Evolutionary conservation across 2,113 vertebrate genomes (phyloP), one percentile per base, ranked within the genome.

Genomic region (Apodemus sylvaticus): DNA sequence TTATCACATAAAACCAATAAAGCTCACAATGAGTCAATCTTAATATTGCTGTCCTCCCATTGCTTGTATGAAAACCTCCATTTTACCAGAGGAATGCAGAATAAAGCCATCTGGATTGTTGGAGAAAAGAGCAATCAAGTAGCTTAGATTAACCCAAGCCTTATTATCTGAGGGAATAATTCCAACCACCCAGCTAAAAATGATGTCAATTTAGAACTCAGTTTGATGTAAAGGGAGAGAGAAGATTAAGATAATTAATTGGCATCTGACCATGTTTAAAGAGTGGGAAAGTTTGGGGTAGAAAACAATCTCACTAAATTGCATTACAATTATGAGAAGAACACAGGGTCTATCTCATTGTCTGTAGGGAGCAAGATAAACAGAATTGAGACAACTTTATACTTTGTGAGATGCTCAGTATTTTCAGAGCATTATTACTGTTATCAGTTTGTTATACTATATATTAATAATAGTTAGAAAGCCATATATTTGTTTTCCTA

Each of bases 241-340:
- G 86, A 95, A 97, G 70, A 97, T 97, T 95, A 95, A 96, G 95
- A 97, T 97, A 98, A 98, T 97, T 97, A 97, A 97, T 97, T 97
- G 96, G 95, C 94, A 95, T 96, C 83, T 97, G 97, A 97, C 96
- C 95, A 97, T 96, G 93, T 96, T 94, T 96, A 97, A 96, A 95
- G 89, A 97, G 68, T 95, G 91, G 82, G 89, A 90, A 97, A 64
- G 78, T 95, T 96, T 96, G 89, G 86, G 95, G 71, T 96, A 64
- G 94, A 93, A 97, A 97, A 96, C 94, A 96, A 93, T 97, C 94
- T 96, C 90, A 89, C 92, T 91, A 97, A 97, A 97, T 97, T 96
- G 86, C 89, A 95, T 97, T 95, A 96, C 83, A 96, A 97, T 96
- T 96, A 95, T 98, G 66, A 97, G 96, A 97, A 94, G 89, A 92